Evolutionary conservation across 2,888 invertebrate genomes (phyloP), one percentile per base, ranked within the genome.

Genomic region (Heteromurus nitidus): DNA sequence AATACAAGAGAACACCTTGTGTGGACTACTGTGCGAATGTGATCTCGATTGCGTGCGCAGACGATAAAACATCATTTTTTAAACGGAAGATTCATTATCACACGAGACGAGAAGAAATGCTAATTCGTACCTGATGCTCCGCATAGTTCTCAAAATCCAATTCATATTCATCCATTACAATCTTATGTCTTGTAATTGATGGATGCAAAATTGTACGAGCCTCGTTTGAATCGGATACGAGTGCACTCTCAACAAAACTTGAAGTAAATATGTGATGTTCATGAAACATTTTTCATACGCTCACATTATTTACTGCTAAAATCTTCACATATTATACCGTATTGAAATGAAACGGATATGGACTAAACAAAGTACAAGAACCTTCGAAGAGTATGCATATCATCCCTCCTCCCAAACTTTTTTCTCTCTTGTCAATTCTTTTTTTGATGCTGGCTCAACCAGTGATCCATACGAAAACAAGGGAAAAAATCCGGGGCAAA

Each of bases 401-500:
- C n/a, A n/a, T n/a, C n/a, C n/a, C n/a, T n/a, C n/a, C n/a, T n/a
- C n/a, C n/a, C n/a, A n/a, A n/a, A n/a, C n/a, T n/a, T n/a, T n/a
- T 55, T 55, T 55, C 26, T 55, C 26, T 60, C 26, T 60, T 60
- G 60, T 60, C 60, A 60, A 26, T n/a, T n/a, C n/a, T n/a, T 24
- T 24, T 18, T 5, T 28, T 30, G 60, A 55, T 24, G 24, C 7
- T 30, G 26, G n/a, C n/a, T n/a, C n/a, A 24, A 30, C 60, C 60
- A 60, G 60, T 60, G 60, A 60, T 60, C 60, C 60, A 60, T 30
- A 60, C 26, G 24, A 50, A n/a, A n/a, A n/a, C n/a, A n/a, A n/a
- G n/a, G n/a, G n/a, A n/a, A 36, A 36, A 36, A 47, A 47, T 13
- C 47, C 47, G n/a, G n/a, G 47, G 50, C n/a, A 50, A 50, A 20